These are phyloP conservation scores for Heteromurus nitidus DNA, from an alignment of 2,888 invertebrate genomes.

Conservation along the genomic window DNA sequence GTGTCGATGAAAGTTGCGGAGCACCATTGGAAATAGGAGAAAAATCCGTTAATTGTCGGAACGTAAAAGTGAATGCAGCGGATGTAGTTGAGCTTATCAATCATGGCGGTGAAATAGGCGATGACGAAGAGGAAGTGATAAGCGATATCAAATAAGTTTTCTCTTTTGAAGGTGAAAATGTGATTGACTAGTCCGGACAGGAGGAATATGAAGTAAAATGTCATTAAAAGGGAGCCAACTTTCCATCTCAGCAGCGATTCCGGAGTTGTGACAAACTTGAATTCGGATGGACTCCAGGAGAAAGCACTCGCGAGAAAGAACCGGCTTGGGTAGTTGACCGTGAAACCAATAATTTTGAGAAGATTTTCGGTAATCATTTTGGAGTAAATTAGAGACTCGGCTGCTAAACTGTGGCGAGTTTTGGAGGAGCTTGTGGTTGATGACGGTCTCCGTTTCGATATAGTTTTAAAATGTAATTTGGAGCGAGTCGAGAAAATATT, in stretches of 20 bases:
- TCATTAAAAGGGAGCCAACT: constrained; percentile 29
- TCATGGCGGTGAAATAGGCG: constrained; percentile 27
- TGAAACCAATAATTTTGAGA: constrained; percentile 34
- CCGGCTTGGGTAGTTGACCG: constrained; percentile 37
- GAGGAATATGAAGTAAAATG: constrained; percentile 47
- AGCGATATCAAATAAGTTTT: constrained; percentile 17
- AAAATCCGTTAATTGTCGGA: constrained; percentile 28
- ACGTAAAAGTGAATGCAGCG: constrained; percentile 15
- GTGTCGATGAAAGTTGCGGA: no score
- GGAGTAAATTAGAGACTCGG: no score
- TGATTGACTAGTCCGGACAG: constrained; percentile 6
- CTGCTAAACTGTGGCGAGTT: no score
- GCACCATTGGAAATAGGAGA: constrained; percentile 20
- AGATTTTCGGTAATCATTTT: constrained; percentile 33
- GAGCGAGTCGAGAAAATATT: no score
- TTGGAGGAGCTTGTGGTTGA: no score
- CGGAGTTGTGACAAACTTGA: constrained; percentile 24
- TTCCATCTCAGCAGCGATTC: constrained; percentile 25
- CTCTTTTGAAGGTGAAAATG: constrained; percentile 10
- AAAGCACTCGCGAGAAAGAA: constrained; percentile 33
- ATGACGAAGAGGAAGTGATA: constrained; percentile 27
- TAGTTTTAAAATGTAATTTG: no score
- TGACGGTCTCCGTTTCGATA: no score
- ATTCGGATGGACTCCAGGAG: constrained; percentile 9
- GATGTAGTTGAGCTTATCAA: constrained; percentile 42